These are phyloP conservation scores for Stomatorhinus walkeri DNA, from an alignment of 2,797 vertebrate species.

Conservation along the genomic window DNA sequence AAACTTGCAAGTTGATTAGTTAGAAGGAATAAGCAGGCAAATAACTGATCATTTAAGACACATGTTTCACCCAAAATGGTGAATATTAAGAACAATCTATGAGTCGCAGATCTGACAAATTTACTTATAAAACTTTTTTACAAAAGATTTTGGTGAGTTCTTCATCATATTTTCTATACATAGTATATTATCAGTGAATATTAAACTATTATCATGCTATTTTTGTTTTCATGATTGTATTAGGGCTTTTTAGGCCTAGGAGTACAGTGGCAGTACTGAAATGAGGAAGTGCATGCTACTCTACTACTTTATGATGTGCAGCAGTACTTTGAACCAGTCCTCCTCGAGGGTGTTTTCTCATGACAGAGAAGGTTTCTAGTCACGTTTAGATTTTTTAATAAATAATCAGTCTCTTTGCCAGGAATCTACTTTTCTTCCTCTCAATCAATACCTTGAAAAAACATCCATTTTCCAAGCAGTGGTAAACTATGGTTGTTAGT, in stretches of 20 bases:
- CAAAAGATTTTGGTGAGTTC: neutral
- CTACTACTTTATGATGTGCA: too few species aligned
- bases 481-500: conserved; percentile 15
- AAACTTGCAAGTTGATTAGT: neutral
- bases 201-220: neutral
- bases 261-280: neutral
- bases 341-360: neutral
- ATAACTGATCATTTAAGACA: neutral
- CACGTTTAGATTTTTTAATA: neutral
- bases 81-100: neutral
- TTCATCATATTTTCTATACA: neutral
- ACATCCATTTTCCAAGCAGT: neutral
- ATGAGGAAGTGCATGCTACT: neutral
- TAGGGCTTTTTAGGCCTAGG: neutral
- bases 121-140: neutral
- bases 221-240: neutral
- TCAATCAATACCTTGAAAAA: neutral
- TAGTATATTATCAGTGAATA: neutral
- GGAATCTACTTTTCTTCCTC: neutral
- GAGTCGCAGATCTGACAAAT: neutral
- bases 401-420: neutral
- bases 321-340: conserved; percentile 13
- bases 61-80: neutral
- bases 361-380: neutral
- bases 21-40: neutral